Base-by-base conservation (phyloP, 2,888 invertebrate genomes). In the Tubiluchus corallicola region DNA sequence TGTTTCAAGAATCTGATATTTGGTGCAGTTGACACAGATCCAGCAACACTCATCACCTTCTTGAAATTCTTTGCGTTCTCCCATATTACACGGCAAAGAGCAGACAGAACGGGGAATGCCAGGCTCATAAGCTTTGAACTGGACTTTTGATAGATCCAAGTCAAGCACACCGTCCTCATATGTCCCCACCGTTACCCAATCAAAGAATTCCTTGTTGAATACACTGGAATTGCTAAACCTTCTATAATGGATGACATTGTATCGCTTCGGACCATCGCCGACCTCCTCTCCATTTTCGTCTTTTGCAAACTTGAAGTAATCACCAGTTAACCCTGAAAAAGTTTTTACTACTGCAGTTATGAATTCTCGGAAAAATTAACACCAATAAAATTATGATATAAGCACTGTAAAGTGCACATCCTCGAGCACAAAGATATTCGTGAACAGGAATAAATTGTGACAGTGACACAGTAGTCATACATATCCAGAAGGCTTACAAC, bases 231-330 rank as follows among this genome's bases (percentile, higher is more conserved):
- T n/a, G n/a, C n/a, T n/a, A n/a, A n/a, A n/a, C 9, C 29, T 9
- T n/a, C 29, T 9, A n/a, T 90, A 94, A 66, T 92, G 90, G 48
- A 92, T 79, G 53, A 94, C 90, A 61, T 88, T 83, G 70, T 94
- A 94, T 38, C 90, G 72, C 0, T 90, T 85, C 0, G 90, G 90
- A 0, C 90, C 90, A 57, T 92, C 92, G 0, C 90, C 88, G n/a
- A n/a, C n/a, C 29, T 29, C 9, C 29, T 29, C 29, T 9, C 29
- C 29, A n/a, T 9, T 9, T 42, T 58, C 60, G 54, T 83, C 81
- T 47, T 68, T 71, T 62, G 88, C 83, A 64, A 94, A 94, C 53
- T 76, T 78, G 66, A 92, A 92, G 58, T 77, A 73, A 62, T 88
- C 85, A 1, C 82, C 82, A 53, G 82, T 83, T 20, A 90, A 67